These are phyloP conservation scores for Phymatocera aterrima DNA, from an alignment of 2,888 invertebrate species.

Conservation along the genomic window DNA sequence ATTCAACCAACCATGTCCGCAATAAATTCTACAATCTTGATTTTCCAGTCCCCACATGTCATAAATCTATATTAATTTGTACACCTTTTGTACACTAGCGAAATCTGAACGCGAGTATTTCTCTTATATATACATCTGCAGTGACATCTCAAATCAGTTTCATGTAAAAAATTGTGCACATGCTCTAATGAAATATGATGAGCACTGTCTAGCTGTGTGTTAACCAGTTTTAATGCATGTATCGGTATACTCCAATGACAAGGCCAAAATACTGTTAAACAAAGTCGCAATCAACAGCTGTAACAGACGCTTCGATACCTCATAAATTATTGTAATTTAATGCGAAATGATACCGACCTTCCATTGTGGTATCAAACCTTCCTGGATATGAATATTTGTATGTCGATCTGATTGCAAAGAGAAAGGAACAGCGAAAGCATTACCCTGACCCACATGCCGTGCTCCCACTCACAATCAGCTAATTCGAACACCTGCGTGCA, in stretches of 20 bases:
- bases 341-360: background rate
- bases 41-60: background rate
- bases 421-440: slow-evolving; percentile 34
- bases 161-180: no score
- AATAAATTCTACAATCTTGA: background rate
- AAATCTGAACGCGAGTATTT: no score
- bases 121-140: no score
- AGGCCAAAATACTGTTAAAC: background rate
- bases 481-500: slow-evolving; percentile 21
- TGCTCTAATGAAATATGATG: no score
- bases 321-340: background rate
- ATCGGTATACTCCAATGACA: background rate
- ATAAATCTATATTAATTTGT: background rate
- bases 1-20: background rate
- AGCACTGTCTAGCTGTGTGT: background rate
- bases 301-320: background rate
- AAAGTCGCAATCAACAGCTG: background rate
- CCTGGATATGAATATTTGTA: slow-evolving; percentile 5
- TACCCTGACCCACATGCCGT: slow-evolving; percentile 26
- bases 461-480: slow-evolving; percentile 16
- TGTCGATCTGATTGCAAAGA: slow-evolving; percentile 32
- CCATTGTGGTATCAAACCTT: background rate
- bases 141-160: no score
- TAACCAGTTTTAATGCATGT: background rate
- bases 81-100: background rate